A percentile compares a stretch with the other conserved stretches of the same genome.
Evolutionary conservation across 1,140 invertebrate species (phyloP).

Genomic region (Aphelenchoides fujianensis): DNA sequence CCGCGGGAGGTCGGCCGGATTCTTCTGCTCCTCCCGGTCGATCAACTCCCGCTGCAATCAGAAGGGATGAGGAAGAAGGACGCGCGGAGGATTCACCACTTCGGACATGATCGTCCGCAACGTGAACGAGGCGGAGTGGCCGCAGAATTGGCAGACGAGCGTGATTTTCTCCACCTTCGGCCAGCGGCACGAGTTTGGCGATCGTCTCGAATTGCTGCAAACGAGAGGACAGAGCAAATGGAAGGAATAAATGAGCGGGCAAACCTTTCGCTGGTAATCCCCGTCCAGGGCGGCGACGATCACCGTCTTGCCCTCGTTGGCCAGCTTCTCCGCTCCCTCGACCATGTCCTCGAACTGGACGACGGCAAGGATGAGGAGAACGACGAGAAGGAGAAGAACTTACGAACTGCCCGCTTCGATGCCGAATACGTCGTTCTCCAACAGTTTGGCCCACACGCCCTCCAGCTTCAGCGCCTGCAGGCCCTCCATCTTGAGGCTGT

Average conservation of each 20-base stretch:
- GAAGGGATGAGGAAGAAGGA: slow-evolving; percentile 25
- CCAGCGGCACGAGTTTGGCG: slow-evolving; percentile 69
- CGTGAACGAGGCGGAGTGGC: slow-evolving; percentile 68
- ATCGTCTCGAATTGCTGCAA: slow-evolving; percentile 68
- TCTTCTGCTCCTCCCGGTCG: not conserved
- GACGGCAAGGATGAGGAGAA: no score
- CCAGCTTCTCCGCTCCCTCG: slow-evolving; percentile 68
- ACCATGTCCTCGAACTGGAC: slow-evolving; percentile 69
- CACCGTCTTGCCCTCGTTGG: slow-evolving; percentile 69
- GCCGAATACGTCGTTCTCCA: slow-evolving; percentile 68
- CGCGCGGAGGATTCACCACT: slow-evolving; percentile 37
- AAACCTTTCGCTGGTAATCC: slow-evolving; percentile 68
- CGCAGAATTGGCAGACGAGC: slow-evolving; percentile 70
- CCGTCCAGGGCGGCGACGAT: slow-evolving; percentile 71
- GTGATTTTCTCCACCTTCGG: slow-evolving; percentile 70
- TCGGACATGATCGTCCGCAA: slow-evolving; percentile 64
- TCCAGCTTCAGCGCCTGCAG: slow-evolving; percentile 63
- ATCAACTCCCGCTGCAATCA: slow-evolving; percentile 67
- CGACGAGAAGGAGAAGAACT: slow-evolving; percentile 38
- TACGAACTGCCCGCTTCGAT: slow-evolving; percentile 72
- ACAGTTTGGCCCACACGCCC: slow-evolving; percentile 61
- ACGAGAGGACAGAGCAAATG: not conserved
- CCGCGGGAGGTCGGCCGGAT: not conserved
- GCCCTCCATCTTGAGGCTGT: slow-evolving; percentile 67
- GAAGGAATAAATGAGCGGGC: slow-evolving; percentile 19